Conservation (phyloP, 2,888 invertebrate genomes). For the Xanthorhoe designata region DNA sequence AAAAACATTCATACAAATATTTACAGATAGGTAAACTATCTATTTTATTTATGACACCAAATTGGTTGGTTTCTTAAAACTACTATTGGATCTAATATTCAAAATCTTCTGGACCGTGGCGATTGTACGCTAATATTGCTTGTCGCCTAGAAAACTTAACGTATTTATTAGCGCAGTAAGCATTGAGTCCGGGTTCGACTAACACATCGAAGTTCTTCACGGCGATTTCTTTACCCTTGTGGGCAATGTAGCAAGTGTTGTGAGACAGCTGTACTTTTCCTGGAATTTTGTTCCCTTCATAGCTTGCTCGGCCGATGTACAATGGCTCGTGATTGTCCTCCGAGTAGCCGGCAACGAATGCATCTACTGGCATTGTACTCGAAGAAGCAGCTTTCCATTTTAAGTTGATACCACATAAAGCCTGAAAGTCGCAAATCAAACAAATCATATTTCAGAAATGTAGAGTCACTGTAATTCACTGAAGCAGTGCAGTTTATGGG, state of each 20-base stretch:
- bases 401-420: conserved; percentile 26
- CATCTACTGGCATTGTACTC: conserved; percentile 8
- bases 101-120: conserved; percentile 3
- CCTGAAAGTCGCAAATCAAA: conserved; percentile 23
- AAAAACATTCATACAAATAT: neutral
- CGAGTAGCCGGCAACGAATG: conserved; percentile 27
- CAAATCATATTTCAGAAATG: neutral
- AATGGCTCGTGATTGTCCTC: conserved; percentile 21
- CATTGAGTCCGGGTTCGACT: conserved; percentile 17
- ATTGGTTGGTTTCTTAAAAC: neutral
- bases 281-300: conserved; percentile 15
- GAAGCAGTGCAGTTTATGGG: neutral
- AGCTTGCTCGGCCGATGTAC: conserved; percentile 20
- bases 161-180: conserved; percentile 5
- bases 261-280: conserved; percentile 31
- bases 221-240: conserved; percentile 11
- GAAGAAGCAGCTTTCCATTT: conserved; percentile 14
- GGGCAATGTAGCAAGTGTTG: conserved; percentile 21
- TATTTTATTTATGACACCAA: neutral
- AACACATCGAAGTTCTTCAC: conserved; percentile 24
- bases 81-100: conserved; percentile 8
- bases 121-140: neutral
- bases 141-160: neutral
- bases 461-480: neutral
- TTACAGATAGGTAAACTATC: too few relatives aligned